Conservation (phyloP, 2,113 vertebrate genomes). For the Mugil cephalus region DNA sequence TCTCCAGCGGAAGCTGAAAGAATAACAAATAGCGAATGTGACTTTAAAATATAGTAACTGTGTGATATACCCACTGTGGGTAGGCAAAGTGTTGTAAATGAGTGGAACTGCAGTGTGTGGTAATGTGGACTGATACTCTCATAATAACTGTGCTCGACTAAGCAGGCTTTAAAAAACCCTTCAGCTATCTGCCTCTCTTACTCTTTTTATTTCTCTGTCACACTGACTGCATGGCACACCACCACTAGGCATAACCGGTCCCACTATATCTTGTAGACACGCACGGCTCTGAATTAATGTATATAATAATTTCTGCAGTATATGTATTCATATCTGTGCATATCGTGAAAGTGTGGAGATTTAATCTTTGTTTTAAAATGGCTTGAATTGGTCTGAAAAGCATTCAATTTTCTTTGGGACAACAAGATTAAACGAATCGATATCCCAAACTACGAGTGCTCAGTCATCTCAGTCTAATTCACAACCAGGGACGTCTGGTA, state of each 20-base stretch:
- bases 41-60: slow-evolving; percentile 66
- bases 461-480: slow-evolving; percentile 31
- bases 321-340: slow-evolving; percentile 30
- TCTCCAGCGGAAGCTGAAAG: slow-evolving; percentile 40
- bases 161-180: slow-evolving; percentile 56
- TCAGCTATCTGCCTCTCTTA: slow-evolving; percentile 61
- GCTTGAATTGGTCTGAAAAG: slow-evolving; percentile 17
- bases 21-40: slow-evolving; percentile 67
- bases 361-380: slow-evolving; percentile 26
- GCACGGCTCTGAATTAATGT: slow-evolving; percentile 27
- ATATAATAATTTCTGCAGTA: slow-evolving; percentile 22
- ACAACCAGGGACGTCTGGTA: no score
- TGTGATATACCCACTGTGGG: slow-evolving; percentile 62
- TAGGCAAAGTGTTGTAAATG: slow-evolving; percentile 57
- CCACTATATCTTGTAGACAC: slow-evolving; percentile 38
- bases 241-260: slow-evolving; percentile 61
- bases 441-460: slow-evolving; percentile 33
- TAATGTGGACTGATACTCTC: slow-evolving; percentile 78
- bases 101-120: slow-evolving; percentile 59
- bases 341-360: slow-evolving; percentile 14
- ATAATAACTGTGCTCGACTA: slow-evolving; percentile 71
- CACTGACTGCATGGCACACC: slow-evolving; percentile 58
- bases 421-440: slow-evolving; percentile 28
- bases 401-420: slow-evolving; percentile 40
- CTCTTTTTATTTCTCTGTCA: slow-evolving; percentile 59